A percentile compares a stretch with the other conserved stretches of the same genome.
Conservation (phyloP, 64 coral and sea anemone genomes). For the Pocillopora verrucosa region DNA sequence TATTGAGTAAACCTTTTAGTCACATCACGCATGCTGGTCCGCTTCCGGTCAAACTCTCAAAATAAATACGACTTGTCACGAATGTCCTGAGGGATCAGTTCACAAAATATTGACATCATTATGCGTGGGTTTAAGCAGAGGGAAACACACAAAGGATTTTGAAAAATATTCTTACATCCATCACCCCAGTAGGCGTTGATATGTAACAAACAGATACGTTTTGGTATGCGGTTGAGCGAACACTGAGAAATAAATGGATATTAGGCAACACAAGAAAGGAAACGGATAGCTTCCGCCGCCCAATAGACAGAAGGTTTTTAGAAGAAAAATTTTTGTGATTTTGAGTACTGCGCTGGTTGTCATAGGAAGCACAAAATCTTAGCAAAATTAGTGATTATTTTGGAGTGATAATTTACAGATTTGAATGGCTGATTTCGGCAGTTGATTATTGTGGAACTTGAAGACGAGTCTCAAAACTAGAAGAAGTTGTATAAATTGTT, state of each 20-base stretch:
- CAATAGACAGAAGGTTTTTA: no score
- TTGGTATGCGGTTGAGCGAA: neutral
- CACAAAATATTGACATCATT: neutral
- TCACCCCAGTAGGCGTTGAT: neutral
- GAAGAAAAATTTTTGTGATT: no score
- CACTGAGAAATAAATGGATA: neutral
- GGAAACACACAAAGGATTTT: neutral
- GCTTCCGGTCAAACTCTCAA: conserved; percentile 20
- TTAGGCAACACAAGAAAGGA: neutral
- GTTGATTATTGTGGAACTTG: no score
- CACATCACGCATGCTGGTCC: conserved; percentile 13
- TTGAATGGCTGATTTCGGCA: no score
- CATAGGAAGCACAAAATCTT: no score
- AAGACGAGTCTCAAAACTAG: no score
- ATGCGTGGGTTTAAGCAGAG: neutral
- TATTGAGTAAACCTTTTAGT: neutral
- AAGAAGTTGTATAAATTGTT: no score
- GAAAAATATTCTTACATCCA: neutral
- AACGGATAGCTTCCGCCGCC: no score
- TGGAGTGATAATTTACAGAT: no score
- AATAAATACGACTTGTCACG: neutral
- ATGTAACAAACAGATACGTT: neutral
- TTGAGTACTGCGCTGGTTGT: no score
- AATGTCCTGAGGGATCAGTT: neutral
- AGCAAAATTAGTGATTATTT: no score